A percentile compares a stretch with the other conserved stretches of the same genome.
Evolutionary conservation across 2,888 invertebrate genomes (phyloP).

Genomic region (Xestia rhomboidea): DNA sequence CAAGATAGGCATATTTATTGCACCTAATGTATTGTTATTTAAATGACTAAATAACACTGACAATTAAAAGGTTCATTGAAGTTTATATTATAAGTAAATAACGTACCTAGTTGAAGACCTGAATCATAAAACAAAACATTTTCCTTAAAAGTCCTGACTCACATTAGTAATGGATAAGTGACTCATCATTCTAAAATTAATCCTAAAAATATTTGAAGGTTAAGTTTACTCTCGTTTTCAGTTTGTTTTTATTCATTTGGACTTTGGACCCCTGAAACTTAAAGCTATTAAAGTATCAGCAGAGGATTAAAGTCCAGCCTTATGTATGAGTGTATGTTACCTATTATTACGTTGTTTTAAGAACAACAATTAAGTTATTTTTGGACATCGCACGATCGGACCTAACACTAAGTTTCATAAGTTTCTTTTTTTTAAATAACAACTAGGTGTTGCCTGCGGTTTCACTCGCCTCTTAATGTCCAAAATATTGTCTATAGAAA

Average conservation of each 20-base stretch:
- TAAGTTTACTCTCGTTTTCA: constrained; percentile 20
- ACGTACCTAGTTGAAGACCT: constrained; percentile 15
- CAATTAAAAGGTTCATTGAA: constrained; percentile 8
- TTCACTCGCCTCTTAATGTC: not conserved
- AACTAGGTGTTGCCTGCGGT: not conserved
- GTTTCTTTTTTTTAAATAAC: not conserved
- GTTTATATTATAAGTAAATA: not conserved
- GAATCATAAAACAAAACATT: constrained; percentile 29
- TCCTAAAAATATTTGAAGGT: not conserved
- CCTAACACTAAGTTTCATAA: not conserved
- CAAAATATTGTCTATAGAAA: not conserved
- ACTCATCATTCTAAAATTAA: constrained; percentile 25
- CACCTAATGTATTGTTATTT: not conserved
- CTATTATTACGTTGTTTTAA: constrained; percentile 11
- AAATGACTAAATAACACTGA: not conserved
- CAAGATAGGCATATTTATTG: constrained; percentile 9
- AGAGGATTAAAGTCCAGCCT: not conserved
- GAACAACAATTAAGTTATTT: constrained; percentile 14
- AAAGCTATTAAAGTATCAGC: not conserved
- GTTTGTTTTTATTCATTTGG: constrained; percentile 33
- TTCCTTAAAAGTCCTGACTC: constrained; percentile 21
- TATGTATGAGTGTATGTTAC: not conserved
- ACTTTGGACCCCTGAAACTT: constrained; percentile 32
- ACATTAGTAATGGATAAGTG: constrained; percentile 7
- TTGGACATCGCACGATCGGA: constrained; percentile 3